Percentiles rank a stretch among this genome's conserved stretches.
phyloP scores from a whole-genome alignment of 2,797 vertebrate genomes.

The Hyperoplus immaculatus region DNA sequence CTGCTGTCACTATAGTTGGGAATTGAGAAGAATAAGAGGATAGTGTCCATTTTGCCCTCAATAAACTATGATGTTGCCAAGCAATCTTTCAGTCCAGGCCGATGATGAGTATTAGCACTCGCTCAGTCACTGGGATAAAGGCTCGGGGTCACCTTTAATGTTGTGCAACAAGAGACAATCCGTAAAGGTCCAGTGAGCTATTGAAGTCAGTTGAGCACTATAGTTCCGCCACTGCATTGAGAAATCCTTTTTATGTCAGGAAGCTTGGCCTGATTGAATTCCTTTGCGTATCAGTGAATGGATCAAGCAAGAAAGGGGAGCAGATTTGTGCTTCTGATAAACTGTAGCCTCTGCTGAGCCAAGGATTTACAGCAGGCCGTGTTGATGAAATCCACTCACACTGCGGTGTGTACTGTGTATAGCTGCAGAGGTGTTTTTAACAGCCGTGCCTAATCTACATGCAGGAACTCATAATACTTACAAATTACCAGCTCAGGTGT shows the following conservation, averaged over 20 bases:
- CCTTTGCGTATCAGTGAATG: slow-evolving; percentile 85
- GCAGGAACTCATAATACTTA: slow-evolving; percentile 42
- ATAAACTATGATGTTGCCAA: slow-evolving; percentile 70
- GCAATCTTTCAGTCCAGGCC: slow-evolving; percentile 75
- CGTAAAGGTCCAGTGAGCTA: slow-evolving; percentile 78
- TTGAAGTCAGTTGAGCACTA: slow-evolving; percentile 80
- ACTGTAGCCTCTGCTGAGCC: slow-evolving; percentile 83
- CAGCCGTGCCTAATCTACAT: slow-evolving; percentile 63
- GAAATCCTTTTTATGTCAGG: slow-evolving; percentile 85
- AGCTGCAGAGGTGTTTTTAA: slow-evolving; percentile 54
- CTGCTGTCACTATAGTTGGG: slow-evolving; percentile 31
- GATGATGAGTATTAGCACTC: slow-evolving; percentile 80
- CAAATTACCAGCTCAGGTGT: slow-evolving; percentile 59
- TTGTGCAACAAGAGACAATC: slow-evolving; percentile 82
- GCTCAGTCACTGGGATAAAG: slow-evolving; percentile 80
- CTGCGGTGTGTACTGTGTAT: slow-evolving; percentile 51
- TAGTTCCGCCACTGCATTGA: slow-evolving; percentile 66
- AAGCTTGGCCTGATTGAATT: slow-evolving; percentile 87
- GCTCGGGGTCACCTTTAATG: slow-evolving; percentile 85
- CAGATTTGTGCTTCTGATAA: slow-evolving; percentile 86
- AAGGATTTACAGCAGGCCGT: slow-evolving; percentile 78
- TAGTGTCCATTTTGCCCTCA: slow-evolving; percentile 69
- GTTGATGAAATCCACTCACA: slow-evolving; percentile 82
- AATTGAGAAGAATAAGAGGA: slow-evolving; percentile 61
- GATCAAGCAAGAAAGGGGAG: slow-evolving; percentile 85